A percentile compares a stretch with the other conserved stretches of the same genome.
Evolutionary conservation across 1,140 invertebrate genomes (phyloP).

Genomic region (Apis laboriosa): DNA sequence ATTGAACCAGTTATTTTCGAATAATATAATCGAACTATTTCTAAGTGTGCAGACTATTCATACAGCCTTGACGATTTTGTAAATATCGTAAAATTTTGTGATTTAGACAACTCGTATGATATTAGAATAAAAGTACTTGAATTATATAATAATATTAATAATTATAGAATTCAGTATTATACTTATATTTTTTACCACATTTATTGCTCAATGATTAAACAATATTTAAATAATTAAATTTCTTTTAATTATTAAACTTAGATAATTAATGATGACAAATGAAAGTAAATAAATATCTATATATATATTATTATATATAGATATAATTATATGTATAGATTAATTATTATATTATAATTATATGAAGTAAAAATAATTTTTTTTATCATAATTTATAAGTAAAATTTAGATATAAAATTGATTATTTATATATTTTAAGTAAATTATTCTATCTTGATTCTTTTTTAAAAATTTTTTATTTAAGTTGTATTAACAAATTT

Average conservation of each 20-base stretch:
- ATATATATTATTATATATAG: too few species aligned
- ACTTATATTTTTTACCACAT: not conserved
- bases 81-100: conserved; percentile 17
- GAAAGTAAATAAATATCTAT: not conserved
- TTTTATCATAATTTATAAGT: not conserved
- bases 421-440: too few species aligned
- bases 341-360: not conserved
- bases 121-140: not conserved
- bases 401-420: not conserved
- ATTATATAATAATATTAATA: not conserved
- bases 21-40: conserved; percentile 5
- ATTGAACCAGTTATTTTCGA: conserved; percentile 54
- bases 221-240: not conserved
- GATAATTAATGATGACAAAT: not conserved
- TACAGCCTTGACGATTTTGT: conserved; percentile 29
- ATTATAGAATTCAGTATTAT: too few species aligned
- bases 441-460: too few species aligned
- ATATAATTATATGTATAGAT: not conserved
- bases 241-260: not conserved
- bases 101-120: not conserved
- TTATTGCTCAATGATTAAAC: not conserved
- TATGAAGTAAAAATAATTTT: not conserved
- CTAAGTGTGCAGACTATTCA: conserved; percentile 28
- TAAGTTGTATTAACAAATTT: not conserved
- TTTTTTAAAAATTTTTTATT: not conserved